phyloP scores from a whole-genome alignment of 2,888 invertebrate genomes.

The Torymus aiolomorphi region DNA sequence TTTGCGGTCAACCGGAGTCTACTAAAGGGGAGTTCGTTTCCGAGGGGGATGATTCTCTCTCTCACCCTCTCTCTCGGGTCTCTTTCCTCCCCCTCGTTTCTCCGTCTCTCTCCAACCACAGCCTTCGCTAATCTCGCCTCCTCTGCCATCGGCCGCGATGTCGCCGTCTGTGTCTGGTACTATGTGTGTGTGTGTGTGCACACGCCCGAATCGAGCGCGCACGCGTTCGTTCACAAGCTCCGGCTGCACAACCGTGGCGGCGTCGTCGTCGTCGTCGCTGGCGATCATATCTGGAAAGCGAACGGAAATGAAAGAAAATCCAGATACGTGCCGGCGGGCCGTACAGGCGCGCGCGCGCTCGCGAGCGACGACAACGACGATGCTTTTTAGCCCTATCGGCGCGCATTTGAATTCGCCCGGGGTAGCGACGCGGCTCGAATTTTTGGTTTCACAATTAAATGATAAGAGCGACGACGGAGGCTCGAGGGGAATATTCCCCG shows the following conservation, averaged over 20 bases:
- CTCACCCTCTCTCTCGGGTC: background rate
- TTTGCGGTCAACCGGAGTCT: constrained; percentile 62
- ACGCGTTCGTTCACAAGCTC: background rate
- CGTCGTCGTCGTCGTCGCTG: background rate
- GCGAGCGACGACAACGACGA: background rate
- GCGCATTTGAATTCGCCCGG: constrained; percentile 11
- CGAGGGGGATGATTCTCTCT: constrained; percentile 56
- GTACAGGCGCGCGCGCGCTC: background rate
- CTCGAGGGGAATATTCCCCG: too few species aligned
- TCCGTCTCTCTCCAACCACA: constrained; percentile 43
- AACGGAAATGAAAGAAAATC: constrained; percentile 56
- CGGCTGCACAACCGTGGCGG: constrained; percentile 9
- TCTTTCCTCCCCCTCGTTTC: background rate
- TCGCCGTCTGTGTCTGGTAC: background rate
- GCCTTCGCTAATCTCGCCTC: constrained; percentile 60
- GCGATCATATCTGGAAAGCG: constrained; percentile 49
- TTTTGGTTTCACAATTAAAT: constrained; percentile 29
- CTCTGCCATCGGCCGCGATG: background rate
- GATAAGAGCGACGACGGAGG: constrained; percentile 4
- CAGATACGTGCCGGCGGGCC: constrained; percentile 25
- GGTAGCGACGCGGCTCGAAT: background rate
- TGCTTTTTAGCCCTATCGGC: background rate
- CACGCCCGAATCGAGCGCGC: constrained; percentile 12
- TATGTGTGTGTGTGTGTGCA: background rate
- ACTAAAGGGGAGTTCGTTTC: constrained; percentile 60